A percentile compares a stretch with the other conserved stretches of the same genome.
These are phyloP conservation scores for Sarcophilus harrisii DNA, from an alignment of 2,797 vertebrate genomes.

Conservation along the genomic window DNA sequence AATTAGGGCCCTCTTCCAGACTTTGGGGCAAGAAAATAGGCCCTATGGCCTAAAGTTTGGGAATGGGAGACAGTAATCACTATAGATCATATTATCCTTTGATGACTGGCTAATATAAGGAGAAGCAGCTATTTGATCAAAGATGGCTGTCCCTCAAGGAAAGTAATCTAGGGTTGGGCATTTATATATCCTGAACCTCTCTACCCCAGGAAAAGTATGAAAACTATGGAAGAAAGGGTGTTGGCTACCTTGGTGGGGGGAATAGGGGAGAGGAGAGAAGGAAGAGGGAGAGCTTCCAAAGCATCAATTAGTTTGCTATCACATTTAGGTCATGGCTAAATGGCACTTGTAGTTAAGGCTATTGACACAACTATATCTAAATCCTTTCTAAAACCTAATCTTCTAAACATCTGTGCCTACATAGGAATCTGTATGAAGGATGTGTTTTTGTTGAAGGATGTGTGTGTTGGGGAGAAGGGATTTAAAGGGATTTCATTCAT, in stretches of 20 bases:
- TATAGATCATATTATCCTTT: not conserved
- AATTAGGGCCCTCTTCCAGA: not conserved
- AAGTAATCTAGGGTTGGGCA: not conserved
- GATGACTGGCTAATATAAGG: not conserved
- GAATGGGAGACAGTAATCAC: not conserved
- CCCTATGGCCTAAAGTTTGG: not conserved
- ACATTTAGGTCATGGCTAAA: not conserved
- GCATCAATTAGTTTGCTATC: not conserved
- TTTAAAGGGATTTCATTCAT: not conserved
- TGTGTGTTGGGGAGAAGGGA: not conserved
- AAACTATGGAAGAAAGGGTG: not conserved
- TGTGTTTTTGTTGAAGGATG: not conserved
- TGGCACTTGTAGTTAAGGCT: not conserved
- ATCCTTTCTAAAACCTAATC: not conserved
- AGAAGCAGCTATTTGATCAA: not conserved
- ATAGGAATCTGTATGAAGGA: not conserved
- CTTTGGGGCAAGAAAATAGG: not conserved
- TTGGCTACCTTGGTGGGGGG: not conserved
- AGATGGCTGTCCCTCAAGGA: not conserved
- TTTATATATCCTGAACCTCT: not conserved
- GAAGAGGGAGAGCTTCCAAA: not conserved
- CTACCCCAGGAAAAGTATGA: not conserved
- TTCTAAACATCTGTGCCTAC: not conserved
- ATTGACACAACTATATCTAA: not conserved
- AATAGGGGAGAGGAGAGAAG: no score